These are phyloP conservation scores for Chymomyza procnemis DNA, from an alignment of 2,888 invertebrate genomes.

Conservation along the genomic window DNA sequence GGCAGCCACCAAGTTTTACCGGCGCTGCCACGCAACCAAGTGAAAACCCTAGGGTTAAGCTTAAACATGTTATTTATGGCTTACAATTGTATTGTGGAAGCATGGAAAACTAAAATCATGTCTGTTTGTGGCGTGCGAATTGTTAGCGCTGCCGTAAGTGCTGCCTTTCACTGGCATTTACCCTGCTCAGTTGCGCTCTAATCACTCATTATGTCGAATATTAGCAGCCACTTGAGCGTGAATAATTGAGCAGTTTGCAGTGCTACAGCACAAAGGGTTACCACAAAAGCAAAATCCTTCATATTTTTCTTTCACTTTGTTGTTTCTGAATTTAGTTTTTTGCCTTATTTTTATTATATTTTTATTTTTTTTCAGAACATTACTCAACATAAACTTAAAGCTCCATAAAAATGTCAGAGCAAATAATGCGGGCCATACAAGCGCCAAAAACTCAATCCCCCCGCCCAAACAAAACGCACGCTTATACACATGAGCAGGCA, in stretches of 20 bases:
- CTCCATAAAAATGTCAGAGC: conserved; percentile 62
- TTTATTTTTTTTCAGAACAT: conserved; percentile 23
- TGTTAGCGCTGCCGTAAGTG: conserved; percentile 1
- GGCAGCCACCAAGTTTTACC: conserved; percentile 19
- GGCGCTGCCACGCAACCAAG: conserved; percentile 24
- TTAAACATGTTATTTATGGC: conserved; percentile 66
- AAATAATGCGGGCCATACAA: conserved; percentile 38
- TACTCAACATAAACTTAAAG: conserved; percentile 59
- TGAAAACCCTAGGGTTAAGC: conserved; percentile 34
- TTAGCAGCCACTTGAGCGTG: conserved; percentile 6
- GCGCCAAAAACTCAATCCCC: conserved; percentile 6
- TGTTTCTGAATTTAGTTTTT: not conserved
- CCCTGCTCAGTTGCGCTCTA: not conserved
- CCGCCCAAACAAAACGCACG: conserved; percentile 24
- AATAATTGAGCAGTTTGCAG: conserved; percentile 33
- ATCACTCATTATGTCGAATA: conserved; percentile 11
- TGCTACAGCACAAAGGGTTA: not conserved
- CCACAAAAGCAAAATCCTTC: not conserved
- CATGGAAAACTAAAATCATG: conserved; percentile 35
- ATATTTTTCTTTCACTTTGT: not conserved
- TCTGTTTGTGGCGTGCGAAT: conserved; percentile 29
- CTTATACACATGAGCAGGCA: conserved; percentile 62
- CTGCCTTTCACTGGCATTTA: not conserved
- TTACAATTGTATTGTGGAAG: not conserved
- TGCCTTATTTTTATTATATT: not conserved